phyloP scores from a whole-genome alignment of 2,113 vertebrate species.

The Silurus glanis region DNA sequence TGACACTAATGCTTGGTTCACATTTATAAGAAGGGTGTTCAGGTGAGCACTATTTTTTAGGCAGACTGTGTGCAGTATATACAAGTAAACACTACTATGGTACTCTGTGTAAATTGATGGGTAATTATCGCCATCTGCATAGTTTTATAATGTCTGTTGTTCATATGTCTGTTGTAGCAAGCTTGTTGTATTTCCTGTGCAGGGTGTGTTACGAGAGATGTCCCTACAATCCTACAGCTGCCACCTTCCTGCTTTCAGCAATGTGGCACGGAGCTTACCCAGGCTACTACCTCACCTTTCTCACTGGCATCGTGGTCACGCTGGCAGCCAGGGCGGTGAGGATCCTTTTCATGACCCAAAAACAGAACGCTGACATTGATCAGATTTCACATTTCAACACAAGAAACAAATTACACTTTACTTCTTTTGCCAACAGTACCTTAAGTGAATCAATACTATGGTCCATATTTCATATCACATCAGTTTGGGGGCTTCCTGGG shows the following conservation, averaged over 20 bases:
- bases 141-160: neutral
- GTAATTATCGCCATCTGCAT: neutral
- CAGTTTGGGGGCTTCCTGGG: neutral
- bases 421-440: neutral
- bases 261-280: slow-evolving; percentile 96
- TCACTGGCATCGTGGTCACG: slow-evolving; percentile 87
- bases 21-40: neutral
- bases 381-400: neutral
- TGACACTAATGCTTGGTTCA: neutral
- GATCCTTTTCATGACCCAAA: slow-evolving; percentile 34
- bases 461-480: neutral
- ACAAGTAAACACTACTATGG: neutral
- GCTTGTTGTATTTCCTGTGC: slow-evolving; percentile 38
- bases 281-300: slow-evolving; percentile 93
- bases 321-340: slow-evolving; percentile 87
- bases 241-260: slow-evolving; percentile 91
- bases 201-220: slow-evolving; percentile 93
- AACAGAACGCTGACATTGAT: neutral
- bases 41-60: neutral
- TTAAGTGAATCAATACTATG: neutral
- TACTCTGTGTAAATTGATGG: neutral
- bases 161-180: neutral
- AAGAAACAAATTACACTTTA: neutral
- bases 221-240: slow-evolving; percentile 83
- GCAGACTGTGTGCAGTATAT: neutral